Evolutionary conservation across 2,113 vertebrate species (phyloP), one percentile per base, ranked within the genome.

Genomic region (Neodon shergylaensis): DNA sequence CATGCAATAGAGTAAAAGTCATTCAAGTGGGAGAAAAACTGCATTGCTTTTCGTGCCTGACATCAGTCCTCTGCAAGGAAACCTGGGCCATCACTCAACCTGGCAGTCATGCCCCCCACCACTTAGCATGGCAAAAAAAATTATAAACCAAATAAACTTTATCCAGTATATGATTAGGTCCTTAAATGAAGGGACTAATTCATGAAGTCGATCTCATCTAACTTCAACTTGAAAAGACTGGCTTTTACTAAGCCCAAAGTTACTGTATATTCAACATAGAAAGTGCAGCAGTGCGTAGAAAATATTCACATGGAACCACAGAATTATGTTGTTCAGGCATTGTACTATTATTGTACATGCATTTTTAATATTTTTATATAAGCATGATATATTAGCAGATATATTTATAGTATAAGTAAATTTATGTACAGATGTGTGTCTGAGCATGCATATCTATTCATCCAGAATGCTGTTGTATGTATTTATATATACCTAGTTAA

Each of bases 101-200:
- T 24, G 52, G 3, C 6, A 65, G n/a, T 1, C 9, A 1, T 77
- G 68, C 1, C 24, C 31, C 7, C 7, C 31, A 1, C 24, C n/a
- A 10, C 39, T 1, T 1, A 88, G 28, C 26, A 44, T 0, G 3
- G 33, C 47, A 28, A 28, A 61, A 44, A 3, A 36, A 42, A 87
- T 39, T 21, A 19, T 17, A 49, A 8, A 4, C 13, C 31, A 44
- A 19, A 11, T 17, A 19, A 47, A 13, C 16, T 58, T 87, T 81
- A 12, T 44, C 1, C 22, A 0, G 9, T 22, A 1, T 7, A 17
- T 8, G 2, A 54, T n/a, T 66, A 21, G 0, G 3, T 61, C 47
- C 61, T 88, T n/a, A 24, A 74, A 2, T 61, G 16, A 70, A 70
- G 79, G 44, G 39, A 44, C 3, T 54, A 68, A 19, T 28, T 24